Evolutionary conservation across 2,113 vertebrate species (phyloP).

Genomic region (Sorex araneus): DNA sequence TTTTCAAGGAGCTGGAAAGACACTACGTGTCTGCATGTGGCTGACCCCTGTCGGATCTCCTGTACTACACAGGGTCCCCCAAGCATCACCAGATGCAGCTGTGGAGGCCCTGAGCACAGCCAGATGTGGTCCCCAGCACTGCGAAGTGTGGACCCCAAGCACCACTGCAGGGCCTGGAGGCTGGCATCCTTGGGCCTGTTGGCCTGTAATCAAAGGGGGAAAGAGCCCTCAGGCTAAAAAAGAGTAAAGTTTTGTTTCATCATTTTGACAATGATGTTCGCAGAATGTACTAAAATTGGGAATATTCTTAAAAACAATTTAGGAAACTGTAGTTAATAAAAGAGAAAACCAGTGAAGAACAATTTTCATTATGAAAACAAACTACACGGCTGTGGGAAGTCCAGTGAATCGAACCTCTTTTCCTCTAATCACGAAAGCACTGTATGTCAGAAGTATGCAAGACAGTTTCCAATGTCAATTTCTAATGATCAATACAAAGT

Average conservation of each 20-base stretch:
- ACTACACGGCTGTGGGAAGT: background rate
- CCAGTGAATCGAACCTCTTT: slow-evolving; percentile 45
- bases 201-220: no score
- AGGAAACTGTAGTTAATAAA: slow-evolving; percentile 29
- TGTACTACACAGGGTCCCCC: no score
- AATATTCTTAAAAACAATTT: slow-evolving; percentile 21
- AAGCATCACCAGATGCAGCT: no score
- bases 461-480: slow-evolving; percentile 34
- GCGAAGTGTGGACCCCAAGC: no score
- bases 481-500: slow-evolving; percentile 33
- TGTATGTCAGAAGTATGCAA: slow-evolving; percentile 25
- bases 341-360: slow-evolving; percentile 16
- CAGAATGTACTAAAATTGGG: slow-evolving; percentile 31
- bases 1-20: no score
- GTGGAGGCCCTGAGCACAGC: no score
- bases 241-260: slow-evolving; percentile 42
- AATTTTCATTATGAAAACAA: slow-evolving; percentile 66
- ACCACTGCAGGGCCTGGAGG: no score
- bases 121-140: no score
- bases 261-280: background rate
- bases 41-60: no score
- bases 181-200: no score
- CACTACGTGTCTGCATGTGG: no score
- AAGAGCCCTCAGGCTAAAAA: no score
- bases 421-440: slow-evolving; percentile 54